These are phyloP conservation scores for Dastarcus helophoroides DNA, from an alignment of 2,888 invertebrate genomes.

Conservation along the genomic window DNA sequence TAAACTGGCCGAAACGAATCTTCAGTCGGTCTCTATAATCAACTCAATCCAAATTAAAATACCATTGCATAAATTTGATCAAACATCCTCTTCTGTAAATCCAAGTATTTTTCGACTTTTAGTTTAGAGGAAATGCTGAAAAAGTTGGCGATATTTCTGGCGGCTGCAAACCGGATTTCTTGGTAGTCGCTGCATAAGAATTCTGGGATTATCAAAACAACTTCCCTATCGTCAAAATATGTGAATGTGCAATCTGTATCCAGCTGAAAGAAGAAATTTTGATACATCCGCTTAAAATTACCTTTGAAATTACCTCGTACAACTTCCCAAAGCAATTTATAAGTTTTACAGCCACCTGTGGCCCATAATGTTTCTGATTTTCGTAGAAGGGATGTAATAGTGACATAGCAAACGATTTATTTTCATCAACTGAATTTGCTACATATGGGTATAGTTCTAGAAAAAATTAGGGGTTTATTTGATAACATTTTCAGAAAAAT, in stretches of 20 bases:
- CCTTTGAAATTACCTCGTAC: constrained; percentile 26
- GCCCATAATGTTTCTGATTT: constrained; percentile 29
- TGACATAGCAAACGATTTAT: constrained; percentile 12
- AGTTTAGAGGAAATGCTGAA: constrained; percentile 20
- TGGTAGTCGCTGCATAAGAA: constrained; percentile 34
- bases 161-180: constrained; percentile 34
- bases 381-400: constrained; percentile 25
- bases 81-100: constrained; percentile 27
- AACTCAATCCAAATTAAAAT: not conserved
- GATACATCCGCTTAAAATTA: constrained; percentile 7
- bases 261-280: constrained; percentile 17
- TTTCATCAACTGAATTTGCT: constrained; percentile 3
- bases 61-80: constrained; percentile 20
- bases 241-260: constrained; percentile 24
- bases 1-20: no score
- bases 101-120: constrained; percentile 16
- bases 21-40: no score
- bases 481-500: no score
- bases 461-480: no score
- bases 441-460: constrained; percentile 7
- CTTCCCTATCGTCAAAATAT: constrained; percentile 21
- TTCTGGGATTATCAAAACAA: constrained; percentile 21
- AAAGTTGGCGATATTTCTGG: constrained; percentile 31
- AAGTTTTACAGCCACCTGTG: constrained; percentile 30
- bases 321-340: constrained; percentile 35